Base-by-base conservation (phyloP, 2,797 vertebrate species). In the Gymnoscopelus microlampas region DNA sequence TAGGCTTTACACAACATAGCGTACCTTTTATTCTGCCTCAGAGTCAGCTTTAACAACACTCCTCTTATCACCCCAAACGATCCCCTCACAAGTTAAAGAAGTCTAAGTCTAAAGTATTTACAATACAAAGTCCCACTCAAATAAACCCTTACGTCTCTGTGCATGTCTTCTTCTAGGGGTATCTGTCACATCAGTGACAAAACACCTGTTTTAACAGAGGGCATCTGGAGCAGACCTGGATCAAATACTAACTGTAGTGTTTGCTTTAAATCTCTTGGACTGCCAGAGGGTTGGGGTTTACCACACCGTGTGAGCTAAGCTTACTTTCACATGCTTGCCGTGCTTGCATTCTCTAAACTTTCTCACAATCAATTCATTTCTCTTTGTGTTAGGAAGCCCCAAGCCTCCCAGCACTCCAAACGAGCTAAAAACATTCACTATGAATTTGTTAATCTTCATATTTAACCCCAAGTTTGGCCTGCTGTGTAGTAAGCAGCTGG, bases 31-130 rank as follows among this genome's bases (percentile, higher is more conserved):
- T 80, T 64, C 73, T 79, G 72, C 60, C 63, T 66, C 65, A 66
- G 55, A 55, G 50, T 81, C 65, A 63, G 56, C 71, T 73, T 66
- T 51, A 73, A 66, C 60, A 29, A 69, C 85, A 71, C 76, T 63
- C n/a, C 11, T 58, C 13, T 49, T 26, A 47, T 56, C 15, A 7
- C 48, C 23, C 9, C 3, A 55, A 48, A 60, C 71, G 72, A 77
- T 9, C 54, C 63, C 74, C 68, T 57, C 23, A 75, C 24, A 79
- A 83, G 74, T 72, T 81, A 78, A 84, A 85, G 80, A 89, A 80
- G 81, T n/a, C 81, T 71, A 82, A 54, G 4, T 72, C 55, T 76
- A 71, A 26, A 79, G 58, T 90, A 90, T 89, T 85, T 90, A 92
- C 89, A 90, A 71, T 68, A 69, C 76, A 54, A 66, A 59, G 35